Evolutionary conservation across 2,113 vertebrate species (phyloP).

Genomic region (Girardinichthys multiradiatus): DNA sequence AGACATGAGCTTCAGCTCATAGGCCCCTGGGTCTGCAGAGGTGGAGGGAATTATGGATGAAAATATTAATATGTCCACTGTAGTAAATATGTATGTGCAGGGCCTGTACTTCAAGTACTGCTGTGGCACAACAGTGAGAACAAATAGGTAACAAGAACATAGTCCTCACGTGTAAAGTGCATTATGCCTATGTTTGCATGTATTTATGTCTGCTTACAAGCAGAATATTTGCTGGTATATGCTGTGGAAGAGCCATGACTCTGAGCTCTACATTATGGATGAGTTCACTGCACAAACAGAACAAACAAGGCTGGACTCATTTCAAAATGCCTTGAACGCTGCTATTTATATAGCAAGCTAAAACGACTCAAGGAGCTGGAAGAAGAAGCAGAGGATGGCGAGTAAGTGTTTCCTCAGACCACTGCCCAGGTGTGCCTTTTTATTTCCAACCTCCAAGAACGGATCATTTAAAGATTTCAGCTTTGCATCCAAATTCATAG

Average conservation of each 20-base stretch:
- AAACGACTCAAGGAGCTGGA: conserved; percentile 40
- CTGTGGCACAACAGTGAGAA: conserved; percentile 1
- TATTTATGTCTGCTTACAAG: background rate
- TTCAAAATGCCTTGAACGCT: conserved; percentile 67
- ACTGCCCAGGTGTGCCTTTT: conserved; percentile 4
- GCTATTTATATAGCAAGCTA: conserved; percentile 56
- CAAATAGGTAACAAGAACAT: conserved; percentile 30
- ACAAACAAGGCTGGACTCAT: conserved; percentile 57
- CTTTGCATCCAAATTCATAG: background rate
- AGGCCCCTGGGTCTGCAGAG: background rate
- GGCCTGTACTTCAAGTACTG: conserved; percentile 9
- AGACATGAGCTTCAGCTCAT: background rate
- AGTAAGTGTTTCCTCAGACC: conserved; percentile 8
- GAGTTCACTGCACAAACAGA: conserved; percentile 51
- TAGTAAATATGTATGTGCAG: background rate
- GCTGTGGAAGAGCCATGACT: conserved; percentile 5
- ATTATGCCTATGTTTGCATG: background rate
- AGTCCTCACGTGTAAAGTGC: background rate
- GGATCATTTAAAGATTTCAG: background rate
- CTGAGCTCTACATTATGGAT: conserved; percentile 65
- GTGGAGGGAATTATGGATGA: background rate
- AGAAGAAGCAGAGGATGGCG: background rate
- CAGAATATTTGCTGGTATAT: conserved; percentile 1
- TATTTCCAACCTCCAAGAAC: background rate
- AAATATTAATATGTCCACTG: background rate